These are phyloP conservation scores for Carabus problematicus DNA, from an alignment of 2,888 invertebrate species.

Conservation along the genomic window DNA sequence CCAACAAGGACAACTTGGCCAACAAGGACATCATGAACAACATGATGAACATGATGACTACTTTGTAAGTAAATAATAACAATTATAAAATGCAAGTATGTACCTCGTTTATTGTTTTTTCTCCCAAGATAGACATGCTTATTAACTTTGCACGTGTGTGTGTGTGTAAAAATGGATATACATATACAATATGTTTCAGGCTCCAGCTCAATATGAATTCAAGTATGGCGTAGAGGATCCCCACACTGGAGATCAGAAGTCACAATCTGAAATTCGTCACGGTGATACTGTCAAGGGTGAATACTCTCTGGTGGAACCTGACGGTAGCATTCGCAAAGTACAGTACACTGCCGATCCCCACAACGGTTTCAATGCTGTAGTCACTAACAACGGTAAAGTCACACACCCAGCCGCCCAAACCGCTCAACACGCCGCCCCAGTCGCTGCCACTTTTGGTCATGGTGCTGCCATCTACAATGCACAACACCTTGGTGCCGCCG, in stretches of 20 bases:
- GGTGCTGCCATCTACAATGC: no score
- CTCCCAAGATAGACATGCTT: no score
- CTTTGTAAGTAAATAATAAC: no score
- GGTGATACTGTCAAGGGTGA: slow-evolving; percentile 31
- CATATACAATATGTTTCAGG: neutral
- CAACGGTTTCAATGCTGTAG: slow-evolving; percentile 29
- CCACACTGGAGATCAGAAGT: slow-evolving; percentile 28
- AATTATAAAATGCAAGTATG: no score
- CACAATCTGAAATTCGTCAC: slow-evolving; percentile 28
- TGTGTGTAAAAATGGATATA: no score
- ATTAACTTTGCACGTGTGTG: no score
- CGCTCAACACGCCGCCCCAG: neutral
- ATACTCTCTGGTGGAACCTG: slow-evolving; percentile 31
- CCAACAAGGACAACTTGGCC: no score
- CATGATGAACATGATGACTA: no score
- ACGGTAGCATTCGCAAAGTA: slow-evolving; percentile 28
- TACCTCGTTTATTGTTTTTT: no score
- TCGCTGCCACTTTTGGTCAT: no score
- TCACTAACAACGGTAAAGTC: slow-evolving; percentile 29
- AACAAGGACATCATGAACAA: no score
- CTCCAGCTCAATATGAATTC: slow-evolving; percentile 31
- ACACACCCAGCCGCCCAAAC: slow-evolving; percentile 18
- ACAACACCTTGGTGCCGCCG: no score
- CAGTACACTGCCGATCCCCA: slow-evolving; percentile 34
- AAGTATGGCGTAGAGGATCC: slow-evolving; percentile 32